These are phyloP conservation scores for Hedychridium roseum DNA, from an alignment of 2,888 invertebrate genomes.

Conservation along the genomic window DNA sequence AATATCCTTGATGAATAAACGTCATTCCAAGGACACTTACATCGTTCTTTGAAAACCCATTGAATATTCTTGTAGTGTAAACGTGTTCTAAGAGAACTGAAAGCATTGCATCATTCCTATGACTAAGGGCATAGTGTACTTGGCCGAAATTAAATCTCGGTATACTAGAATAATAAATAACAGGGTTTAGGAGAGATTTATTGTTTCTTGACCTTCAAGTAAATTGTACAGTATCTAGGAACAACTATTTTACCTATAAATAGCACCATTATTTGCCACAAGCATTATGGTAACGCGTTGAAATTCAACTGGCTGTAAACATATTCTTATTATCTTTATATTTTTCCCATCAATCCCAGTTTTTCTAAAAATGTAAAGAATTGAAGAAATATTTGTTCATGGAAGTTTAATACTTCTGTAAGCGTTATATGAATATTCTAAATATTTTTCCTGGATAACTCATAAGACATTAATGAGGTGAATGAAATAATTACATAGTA, in stretches of 20 bases:
- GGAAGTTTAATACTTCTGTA: conserved; percentile 24
- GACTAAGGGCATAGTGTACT: conserved; percentile 20
- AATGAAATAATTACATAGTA: conserved; percentile 40
- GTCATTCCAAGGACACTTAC: no score
- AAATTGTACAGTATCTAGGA: not conserved
- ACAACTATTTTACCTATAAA: conserved; percentile 36
- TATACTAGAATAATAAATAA: conserved; percentile 19
- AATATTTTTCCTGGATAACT: not conserved
- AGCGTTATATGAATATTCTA: conserved; percentile 2
- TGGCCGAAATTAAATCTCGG: conserved; percentile 26
- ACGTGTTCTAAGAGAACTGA: conserved; percentile 25
- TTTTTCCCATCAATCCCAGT: conserved; percentile 8
- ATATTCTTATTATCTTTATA: conserved; percentile 34
- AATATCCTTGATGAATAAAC: no score
- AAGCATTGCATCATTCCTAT: conserved; percentile 20
- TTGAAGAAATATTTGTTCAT: no score
- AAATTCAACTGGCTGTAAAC: conserved; percentile 22
- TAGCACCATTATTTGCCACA: conserved; percentile 32
- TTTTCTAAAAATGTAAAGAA: no score
- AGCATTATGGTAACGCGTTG: conserved; percentile 31
- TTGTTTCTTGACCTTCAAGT: not conserved
- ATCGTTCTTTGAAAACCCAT: conserved; percentile 23
- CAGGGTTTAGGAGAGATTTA: not conserved
- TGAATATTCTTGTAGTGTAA: conserved; percentile 29
- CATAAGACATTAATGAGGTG: not conserved